phyloP scores from a whole-genome alignment of 2,113 vertebrate species.

The Rhadina sibilatrix region DNA sequence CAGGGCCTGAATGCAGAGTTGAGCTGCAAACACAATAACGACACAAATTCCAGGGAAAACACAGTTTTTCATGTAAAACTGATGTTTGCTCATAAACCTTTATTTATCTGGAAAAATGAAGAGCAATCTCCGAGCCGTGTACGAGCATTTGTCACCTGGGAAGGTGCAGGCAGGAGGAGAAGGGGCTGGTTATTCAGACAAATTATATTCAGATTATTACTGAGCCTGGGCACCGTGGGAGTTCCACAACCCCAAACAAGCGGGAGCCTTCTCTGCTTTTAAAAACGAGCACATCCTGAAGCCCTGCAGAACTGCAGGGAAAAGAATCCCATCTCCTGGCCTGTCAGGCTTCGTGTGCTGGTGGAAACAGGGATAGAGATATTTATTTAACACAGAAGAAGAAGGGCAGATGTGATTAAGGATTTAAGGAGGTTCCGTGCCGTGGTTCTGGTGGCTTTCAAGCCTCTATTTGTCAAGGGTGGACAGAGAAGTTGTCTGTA shows the following conservation, averaged over 20 bases:
- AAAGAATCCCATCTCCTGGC: not conserved
- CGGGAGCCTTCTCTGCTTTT: not conserved
- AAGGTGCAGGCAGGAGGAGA: conserved; percentile 7
- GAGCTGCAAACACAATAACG: not conserved
- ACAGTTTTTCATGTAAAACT: conserved; percentile 13
- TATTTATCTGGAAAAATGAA: conserved; percentile 44
- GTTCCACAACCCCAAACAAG: not conserved
- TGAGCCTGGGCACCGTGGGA: not conserved
- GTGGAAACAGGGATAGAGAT: not conserved
- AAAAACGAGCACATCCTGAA: not conserved
- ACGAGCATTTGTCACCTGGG: conserved; percentile 1
- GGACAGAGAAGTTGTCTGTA: not conserved
- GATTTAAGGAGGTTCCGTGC: not conserved
- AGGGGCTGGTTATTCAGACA: not conserved
- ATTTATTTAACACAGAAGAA: not conserved
- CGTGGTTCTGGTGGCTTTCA: not conserved
- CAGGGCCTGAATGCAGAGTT: not conserved
- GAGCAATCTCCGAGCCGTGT: conserved; percentile 8
- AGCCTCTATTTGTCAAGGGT: not conserved
- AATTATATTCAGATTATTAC: conserved; percentile 7
- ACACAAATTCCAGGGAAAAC: conserved; percentile 2
- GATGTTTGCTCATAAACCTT: conserved; percentile 28
- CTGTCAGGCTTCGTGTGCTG: not conserved
- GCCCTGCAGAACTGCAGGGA: not conserved
- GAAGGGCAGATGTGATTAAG: not conserved